These are phyloP conservation scores for Dolichopus griseipennis DNA, from an alignment of 2,888 invertebrate genomes.

Conservation along the genomic window DNA sequence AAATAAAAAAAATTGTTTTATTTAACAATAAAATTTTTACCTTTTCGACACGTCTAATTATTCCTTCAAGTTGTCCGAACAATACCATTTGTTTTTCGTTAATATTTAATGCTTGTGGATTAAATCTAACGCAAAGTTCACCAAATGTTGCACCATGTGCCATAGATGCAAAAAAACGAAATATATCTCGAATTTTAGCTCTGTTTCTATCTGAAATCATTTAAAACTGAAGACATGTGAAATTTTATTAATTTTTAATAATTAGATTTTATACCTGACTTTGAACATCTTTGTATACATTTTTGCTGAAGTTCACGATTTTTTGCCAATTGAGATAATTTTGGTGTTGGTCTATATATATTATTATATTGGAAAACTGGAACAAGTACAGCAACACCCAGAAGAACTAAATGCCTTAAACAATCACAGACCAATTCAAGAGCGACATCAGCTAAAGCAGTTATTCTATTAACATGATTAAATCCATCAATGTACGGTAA, in stretches of 20 bases:
- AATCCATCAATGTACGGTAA: constrained; percentile 73
- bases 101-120: constrained; percentile 64
- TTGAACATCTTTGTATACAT: constrained; percentile 61
- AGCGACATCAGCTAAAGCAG: constrained; percentile 70
- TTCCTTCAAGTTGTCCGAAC: constrained; percentile 76
- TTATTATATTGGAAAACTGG: constrained; percentile 74
- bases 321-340: constrained; percentile 56
- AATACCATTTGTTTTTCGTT: constrained; percentile 76
- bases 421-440: constrained; percentile 71
- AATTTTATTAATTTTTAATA: neutral
- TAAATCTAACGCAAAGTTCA: constrained; percentile 63
- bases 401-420: constrained; percentile 69
- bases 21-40: constrained; percentile 37
- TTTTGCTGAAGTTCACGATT: constrained; percentile 58
- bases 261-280: constrained; percentile 47
- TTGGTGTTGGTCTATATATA: constrained; percentile 63
- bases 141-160: constrained; percentile 66
- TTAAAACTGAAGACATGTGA: constrained; percentile 21
- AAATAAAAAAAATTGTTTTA: neutral
- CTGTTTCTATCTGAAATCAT: constrained; percentile 49
- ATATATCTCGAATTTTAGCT: constrained; percentile 61
- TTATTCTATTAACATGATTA: constrained; percentile 71
- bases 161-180: constrained; percentile 67
- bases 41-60: constrained; percentile 74
- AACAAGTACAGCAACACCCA: constrained; percentile 63